Percentiles rank a stretch among this genome's conserved stretches.
Evolutionary conservation across 2,888 invertebrate genomes (phyloP).

Genomic region (Nezara viridula): DNA sequence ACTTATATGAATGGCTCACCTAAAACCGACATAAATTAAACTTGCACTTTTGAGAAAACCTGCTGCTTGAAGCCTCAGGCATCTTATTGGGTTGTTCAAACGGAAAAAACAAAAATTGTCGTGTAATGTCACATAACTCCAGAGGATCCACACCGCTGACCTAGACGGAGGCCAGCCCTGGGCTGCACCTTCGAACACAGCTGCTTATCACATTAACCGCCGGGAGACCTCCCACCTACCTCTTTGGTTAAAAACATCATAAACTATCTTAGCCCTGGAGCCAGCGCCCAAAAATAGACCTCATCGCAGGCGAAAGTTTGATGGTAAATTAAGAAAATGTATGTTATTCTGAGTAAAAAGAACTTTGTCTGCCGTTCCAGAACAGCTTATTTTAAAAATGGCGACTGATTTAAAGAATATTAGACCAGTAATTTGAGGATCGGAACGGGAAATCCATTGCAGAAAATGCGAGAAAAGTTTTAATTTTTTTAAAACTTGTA

Average conservation of each 20-base stretch:
- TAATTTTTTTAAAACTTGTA: too few species aligned
- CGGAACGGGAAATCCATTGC: too few species aligned
- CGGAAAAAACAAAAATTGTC: constrained; percentile 3
- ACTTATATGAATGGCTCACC: not conserved
- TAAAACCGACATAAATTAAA: constrained; percentile 38
- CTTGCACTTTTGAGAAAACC: not conserved
- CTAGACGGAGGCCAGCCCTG: constrained; percentile 36
- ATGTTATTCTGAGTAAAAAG: too few species aligned
- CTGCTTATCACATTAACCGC: constrained; percentile 46
- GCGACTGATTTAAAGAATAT: too few species aligned
- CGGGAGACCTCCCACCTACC: not conserved
- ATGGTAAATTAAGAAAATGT: too few species aligned
- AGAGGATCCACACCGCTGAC: constrained; percentile 2
- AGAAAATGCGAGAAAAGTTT: too few species aligned
- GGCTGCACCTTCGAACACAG: constrained; percentile 55
- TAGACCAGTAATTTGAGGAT: too few species aligned
- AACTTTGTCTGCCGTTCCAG: too few species aligned
- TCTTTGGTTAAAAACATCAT: constrained; percentile 5
- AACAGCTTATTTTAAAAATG: too few species aligned
- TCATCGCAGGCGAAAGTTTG: too few species aligned
- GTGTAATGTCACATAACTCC: not conserved
- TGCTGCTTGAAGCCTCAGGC: not conserved
- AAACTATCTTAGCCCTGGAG: too few species aligned
- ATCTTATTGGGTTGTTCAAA: not conserved
- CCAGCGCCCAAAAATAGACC: too few species aligned